Evolutionary conservation across 2,113 vertebrate species (phyloP).

Genomic region (Protobothrops flavoviridis): DNA sequence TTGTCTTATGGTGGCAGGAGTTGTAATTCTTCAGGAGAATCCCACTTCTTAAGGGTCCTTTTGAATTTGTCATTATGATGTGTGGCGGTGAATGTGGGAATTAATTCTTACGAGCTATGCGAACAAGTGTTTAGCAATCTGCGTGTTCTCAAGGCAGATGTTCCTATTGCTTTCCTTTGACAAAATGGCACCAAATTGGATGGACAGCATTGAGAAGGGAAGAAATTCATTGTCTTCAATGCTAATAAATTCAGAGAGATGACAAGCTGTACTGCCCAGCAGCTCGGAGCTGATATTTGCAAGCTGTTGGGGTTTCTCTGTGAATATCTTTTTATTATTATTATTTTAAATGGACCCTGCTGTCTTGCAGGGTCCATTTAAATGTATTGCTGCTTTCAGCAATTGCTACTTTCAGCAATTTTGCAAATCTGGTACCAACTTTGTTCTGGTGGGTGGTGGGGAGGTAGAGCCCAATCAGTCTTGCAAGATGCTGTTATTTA

Average conservation of each 20-base stretch:
- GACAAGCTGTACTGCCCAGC: background rate
- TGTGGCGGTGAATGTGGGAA: background rate
- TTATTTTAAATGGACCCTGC: too few relatives aligned
- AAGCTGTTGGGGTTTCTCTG: background rate
- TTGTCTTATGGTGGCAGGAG: background rate
- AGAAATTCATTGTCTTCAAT: background rate
- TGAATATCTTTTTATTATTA: background rate
- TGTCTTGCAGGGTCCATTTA: rapidly evolving
- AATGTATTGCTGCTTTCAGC: background rate
- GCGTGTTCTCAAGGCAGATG: background rate
- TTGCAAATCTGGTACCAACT: background rate
- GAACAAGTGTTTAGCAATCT: background rate
- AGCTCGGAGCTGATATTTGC: background rate
- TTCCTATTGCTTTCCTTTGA: background rate
- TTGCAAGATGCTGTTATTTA: background rate
- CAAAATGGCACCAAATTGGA: background rate
- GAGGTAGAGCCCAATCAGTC: background rate
- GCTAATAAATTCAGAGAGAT: background rate
- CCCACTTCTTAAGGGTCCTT: background rate
- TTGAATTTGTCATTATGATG: background rate
- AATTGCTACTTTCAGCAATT: background rate
- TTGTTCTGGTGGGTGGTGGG: background rate
- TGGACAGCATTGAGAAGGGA: background rate
- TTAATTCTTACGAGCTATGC: background rate
- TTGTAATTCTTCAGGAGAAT: background rate